These are phyloP conservation scores for Geococcyx californianus DNA, from an alignment of 2,113 vertebrate genomes.

Conservation along the genomic window DNA sequence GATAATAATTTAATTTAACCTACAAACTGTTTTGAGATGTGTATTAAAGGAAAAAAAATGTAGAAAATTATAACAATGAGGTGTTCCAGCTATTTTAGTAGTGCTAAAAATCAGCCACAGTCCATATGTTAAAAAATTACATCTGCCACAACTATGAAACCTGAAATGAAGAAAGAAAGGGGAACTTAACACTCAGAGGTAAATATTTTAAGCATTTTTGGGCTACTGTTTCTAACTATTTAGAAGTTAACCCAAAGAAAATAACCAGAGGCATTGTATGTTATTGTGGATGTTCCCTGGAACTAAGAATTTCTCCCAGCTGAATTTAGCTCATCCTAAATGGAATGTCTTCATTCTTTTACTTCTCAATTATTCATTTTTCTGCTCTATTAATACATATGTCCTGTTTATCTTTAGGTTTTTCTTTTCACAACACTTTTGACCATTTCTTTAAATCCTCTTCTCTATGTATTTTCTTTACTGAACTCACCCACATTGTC, in stretches of 20 bases:
- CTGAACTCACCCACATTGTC: neutral
- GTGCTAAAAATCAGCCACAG: neutral
- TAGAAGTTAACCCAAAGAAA: neutral
- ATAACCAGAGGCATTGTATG: neutral
- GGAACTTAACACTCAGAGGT: neutral
- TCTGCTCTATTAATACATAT: neutral
- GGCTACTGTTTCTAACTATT: neutral
- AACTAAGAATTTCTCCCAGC: neutral
- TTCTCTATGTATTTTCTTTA: neutral
- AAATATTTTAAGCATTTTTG: neutral
- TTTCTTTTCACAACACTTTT: neutral
- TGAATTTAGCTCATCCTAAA: neutral
- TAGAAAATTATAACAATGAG: neutral
- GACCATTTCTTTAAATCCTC: neutral
- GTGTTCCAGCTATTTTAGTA: neutral
- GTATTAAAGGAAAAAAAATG: neutral
- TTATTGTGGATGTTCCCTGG: neutral
- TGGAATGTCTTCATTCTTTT: neutral
- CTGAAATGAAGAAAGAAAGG: neutral
- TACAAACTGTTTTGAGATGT: neutral
- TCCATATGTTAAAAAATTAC: neutral
- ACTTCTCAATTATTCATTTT: neutral
- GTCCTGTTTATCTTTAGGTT: neutral
- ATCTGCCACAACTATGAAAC: neutral
- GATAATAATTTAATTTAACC: neutral